These are phyloP conservation scores for Labeo rohita DNA, from an alignment of 2,113 vertebrate species.

Conservation along the genomic window DNA sequence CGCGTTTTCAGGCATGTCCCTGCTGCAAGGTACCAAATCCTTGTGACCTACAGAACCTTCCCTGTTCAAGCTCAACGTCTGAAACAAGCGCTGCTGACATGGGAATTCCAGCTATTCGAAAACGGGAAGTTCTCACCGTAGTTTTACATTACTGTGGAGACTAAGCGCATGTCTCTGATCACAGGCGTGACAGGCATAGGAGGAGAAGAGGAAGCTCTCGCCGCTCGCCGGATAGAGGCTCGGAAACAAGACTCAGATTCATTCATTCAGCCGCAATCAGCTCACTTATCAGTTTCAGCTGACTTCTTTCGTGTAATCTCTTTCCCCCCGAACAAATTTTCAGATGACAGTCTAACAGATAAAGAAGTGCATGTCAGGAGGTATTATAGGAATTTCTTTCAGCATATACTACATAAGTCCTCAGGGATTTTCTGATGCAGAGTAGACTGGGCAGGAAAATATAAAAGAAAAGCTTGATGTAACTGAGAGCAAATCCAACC, in stretches of 20 bases:
- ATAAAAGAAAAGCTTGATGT: conserved; percentile 32
- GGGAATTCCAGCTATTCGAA: conserved; percentile 69
- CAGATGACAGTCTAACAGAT: conserved; percentile 51
- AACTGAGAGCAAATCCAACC: conserved; percentile 5
- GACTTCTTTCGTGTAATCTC: conserved; percentile 51
- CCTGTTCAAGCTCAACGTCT: conserved; percentile 65
- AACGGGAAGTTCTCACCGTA: conserved; percentile 56
- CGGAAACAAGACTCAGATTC: conserved; percentile 52
- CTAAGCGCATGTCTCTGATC: conserved; percentile 28
- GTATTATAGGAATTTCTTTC: conserved; percentile 55
- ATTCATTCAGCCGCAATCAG: conserved; percentile 47
- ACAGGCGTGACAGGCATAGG: conserved; percentile 25
- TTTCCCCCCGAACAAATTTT: conserved; percentile 49
- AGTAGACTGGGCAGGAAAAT: conserved; percentile 27
- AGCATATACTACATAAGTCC: conserved; percentile 31
- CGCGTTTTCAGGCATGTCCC: conserved; percentile 63
- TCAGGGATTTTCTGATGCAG: conserved; percentile 43
- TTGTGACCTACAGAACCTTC: conserved; percentile 63
- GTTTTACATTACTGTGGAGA: conserved; percentile 55
- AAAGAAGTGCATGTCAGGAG: conserved; percentile 54
- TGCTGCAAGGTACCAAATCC: conserved; percentile 60
- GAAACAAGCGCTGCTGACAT: conserved; percentile 65
- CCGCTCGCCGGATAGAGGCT: conserved; percentile 37
- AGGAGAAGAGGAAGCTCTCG: conserved; percentile 39
- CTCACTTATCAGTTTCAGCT: conserved; percentile 53